A percentile compares a stretch with the other conserved stretches of the same genome.
phyloP scores from a whole-genome alignment of 1,140 invertebrate species.

The Papilio glaucus region DNA sequence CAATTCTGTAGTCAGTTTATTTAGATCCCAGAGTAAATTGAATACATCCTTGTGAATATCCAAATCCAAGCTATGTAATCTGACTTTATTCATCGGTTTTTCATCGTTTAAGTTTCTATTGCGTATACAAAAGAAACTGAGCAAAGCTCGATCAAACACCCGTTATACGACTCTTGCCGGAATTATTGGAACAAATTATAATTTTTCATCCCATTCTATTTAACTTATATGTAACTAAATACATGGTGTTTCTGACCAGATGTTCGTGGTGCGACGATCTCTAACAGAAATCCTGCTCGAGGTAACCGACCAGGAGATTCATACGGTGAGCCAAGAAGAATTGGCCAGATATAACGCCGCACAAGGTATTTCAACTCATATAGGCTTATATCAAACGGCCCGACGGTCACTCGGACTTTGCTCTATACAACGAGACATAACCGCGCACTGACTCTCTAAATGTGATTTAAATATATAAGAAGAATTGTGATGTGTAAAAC shows the following conservation, averaged over 20 bases:
- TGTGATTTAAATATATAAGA: conserved; percentile 48
- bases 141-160: no score
- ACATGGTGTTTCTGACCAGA: conserved; percentile 83
- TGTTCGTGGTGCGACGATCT: conserved; percentile 92
- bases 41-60: no score
- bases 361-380: conserved; percentile 81
- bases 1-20: no score
- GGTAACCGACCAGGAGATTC: conserved; percentile 95
- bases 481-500: conserved; percentile 63
- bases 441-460: conserved; percentile 63
- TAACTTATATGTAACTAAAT: background rate
- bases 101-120: no score
- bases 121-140: no score
- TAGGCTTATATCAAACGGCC: conserved; percentile 68
- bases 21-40: no score
- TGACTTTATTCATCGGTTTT: no score
- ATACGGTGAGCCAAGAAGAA: conserved; percentile 90
- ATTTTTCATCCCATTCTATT: background rate
- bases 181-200: conserved; percentile 9
- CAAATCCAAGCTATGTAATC: no score
- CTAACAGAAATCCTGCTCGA: conserved; percentile 96
- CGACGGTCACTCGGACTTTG: conserved; percentile 58
- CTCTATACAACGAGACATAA: conserved; percentile 58
- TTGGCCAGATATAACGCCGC: conserved; percentile 79
- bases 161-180: no score